Base-by-base conservation (phyloP, 2,113 vertebrate genomes). In the Propithecus coquereli region DNA sequence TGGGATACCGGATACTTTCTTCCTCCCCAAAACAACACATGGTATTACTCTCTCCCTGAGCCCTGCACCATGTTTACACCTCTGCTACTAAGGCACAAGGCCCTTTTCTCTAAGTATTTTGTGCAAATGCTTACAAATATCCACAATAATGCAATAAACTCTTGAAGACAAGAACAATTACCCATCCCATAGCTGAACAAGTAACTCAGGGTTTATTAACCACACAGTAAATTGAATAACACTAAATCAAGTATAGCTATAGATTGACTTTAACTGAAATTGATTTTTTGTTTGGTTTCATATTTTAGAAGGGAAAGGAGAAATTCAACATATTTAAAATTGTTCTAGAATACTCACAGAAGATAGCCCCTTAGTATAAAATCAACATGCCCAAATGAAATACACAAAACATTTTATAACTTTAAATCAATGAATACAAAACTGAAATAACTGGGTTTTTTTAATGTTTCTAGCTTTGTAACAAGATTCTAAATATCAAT, bases 321-420 rank as follows among this genome's bases (percentile, higher is more conserved):
- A 94, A 96, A 88, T 59, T 65, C 34, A 94, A 86, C 9, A 32
- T 47, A 82, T 65, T 93, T 82, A 40, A 89, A 95, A 93, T 14
- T 84, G 30, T 77, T 91, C 25, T 76, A 86, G 52, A 88, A 95
- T 30, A 81, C 12, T 66, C 68, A 86, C 6, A 88, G 59, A 95
- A 87, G n/a, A 66, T 1, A 45, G 20, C 17, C 22, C 61, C 52
- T 61, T 52, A 81, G 66, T 37, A 92, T 59, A 73, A 76, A 81
- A 74, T 81, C 66, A 63, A 61, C n/a, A 52, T 61, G 43, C 23
- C 30, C 74, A 54, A 59, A 83, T 70, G 83, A 70, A 70, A 87
- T 76, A 16, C 3, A 90, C 5, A 37, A 66, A 3, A 71, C 9
- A 30, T 86, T 91, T 83, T 68, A 70, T 63, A 96, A 82, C 12